Base-by-base conservation (phyloP, 2,113 vertebrate genomes). In the Austrofundulus limnaeus region DNA sequence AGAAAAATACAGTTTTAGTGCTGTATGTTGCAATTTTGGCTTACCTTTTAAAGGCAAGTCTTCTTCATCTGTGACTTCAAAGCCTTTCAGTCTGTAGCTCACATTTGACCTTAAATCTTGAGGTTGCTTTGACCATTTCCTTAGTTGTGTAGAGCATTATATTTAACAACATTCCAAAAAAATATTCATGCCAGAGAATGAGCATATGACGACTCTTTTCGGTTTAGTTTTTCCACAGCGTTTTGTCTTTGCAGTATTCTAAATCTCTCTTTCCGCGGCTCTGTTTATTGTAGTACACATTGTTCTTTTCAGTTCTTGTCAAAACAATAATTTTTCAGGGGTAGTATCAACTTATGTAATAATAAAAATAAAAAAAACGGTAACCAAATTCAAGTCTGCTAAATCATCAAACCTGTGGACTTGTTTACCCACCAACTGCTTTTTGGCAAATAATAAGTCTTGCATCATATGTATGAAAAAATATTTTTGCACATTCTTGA, bases 381-480 rank as follows among this genome's bases (percentile, higher is more conserved):
- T 25, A 20, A 48, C 37, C 53, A 64, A 41, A 54, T 76, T 25
- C 16, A 43, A 49, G 63, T 66, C 25, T 66, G 39, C 23, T 70
- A 17, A 37, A 59, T 59, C 28, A 25, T 54, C 16, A 16, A 46
- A 15, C 49, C 13, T 1, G 1, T 9, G 20, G 41, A 24, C 17
- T 69, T 51, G 31, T 7, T 48, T 55, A 23, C 11, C 20, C 17
- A 9, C 47, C 50, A 20, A 47, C 31, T 15, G 4, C n/a, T 46
- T 60, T 59, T 20, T 10, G 31, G 5, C 31, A 34, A 34, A 3
- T 41, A 41, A 41, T 41, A 13, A 41, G 5, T 14, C 39, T 41
- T 15, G 3, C 39, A 41, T 41, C 39, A 41, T 3, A 41, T 41
- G 14, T 41, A 15, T 14, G 15, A 2, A 41, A 41, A 14, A 41